phyloP scores from a whole-genome alignment of 2,888 invertebrate species.

The Tineola bisselliella region DNA sequence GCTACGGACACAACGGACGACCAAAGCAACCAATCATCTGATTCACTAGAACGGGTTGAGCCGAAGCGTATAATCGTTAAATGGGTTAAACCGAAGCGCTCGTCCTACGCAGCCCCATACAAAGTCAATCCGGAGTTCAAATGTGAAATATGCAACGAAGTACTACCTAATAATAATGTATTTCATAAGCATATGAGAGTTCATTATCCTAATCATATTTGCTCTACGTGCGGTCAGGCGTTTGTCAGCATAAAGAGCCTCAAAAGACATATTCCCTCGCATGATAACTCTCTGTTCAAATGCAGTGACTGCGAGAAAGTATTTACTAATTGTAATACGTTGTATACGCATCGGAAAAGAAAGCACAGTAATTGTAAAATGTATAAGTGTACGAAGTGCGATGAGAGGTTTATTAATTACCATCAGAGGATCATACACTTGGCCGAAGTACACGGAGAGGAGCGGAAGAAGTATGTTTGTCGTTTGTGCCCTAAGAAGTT shows the following conservation, averaged over 20 bases:
- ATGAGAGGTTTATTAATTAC: slow-evolving; percentile 5
- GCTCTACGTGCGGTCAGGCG: slow-evolving; percentile 47
- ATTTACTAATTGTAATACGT: not conserved
- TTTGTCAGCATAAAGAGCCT: slow-evolving; percentile 39
- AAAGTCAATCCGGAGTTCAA: not conserved
- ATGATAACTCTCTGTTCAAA: slow-evolving; percentile 21
- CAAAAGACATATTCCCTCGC: slow-evolving; percentile 38
- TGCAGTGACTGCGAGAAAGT: not conserved
- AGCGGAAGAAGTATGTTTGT: slow-evolving; percentile 12
- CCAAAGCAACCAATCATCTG: too few relatives aligned
- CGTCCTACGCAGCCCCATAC: not conserved
- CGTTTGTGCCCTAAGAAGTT: slow-evolving; percentile 14
- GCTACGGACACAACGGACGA: not conserved
- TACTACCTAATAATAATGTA: not conserved
- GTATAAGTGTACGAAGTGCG: slow-evolving; percentile 11
- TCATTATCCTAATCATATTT: slow-evolving; percentile 52
- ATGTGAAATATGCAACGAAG: not conserved
- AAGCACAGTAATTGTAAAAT: not conserved
- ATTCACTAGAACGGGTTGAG: not conserved
- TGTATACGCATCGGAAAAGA: not conserved
- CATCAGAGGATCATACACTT: slow-evolving; percentile 9
- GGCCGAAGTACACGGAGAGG: slow-evolving; percentile 8
- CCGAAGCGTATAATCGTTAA: not conserved
- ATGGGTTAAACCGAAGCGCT: too few relatives aligned
- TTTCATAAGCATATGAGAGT: slow-evolving; percentile 35